Evolutionary conservation across 2,888 invertebrate species (phyloP).

Genomic region (Sipha maydis): DNA sequence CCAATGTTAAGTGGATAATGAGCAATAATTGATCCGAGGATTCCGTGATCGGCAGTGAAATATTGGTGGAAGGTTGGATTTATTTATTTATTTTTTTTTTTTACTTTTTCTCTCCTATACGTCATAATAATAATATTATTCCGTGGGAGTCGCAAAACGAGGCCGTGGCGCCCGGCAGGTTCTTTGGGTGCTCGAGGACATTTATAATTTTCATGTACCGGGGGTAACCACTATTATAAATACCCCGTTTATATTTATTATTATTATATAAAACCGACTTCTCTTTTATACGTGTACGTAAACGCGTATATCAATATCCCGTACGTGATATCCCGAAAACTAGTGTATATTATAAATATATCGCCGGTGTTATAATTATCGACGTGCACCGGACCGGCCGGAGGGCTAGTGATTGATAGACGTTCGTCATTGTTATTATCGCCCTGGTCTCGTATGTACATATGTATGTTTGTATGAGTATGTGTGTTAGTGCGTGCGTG

Average conservation of each 20-base stretch:
- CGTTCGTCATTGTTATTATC: conserved; percentile 61
- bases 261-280: conserved; percentile 37
- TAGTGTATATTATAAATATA: conserved; percentile 40
- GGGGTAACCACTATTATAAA: conserved; percentile 45
- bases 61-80: conserved; percentile 37
- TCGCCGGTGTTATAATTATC: conserved; percentile 59
- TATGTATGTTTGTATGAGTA: background rate
- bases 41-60: conserved; percentile 61
- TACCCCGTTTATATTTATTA: conserved; percentile 37
- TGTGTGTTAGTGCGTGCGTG: background rate
- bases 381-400: conserved; percentile 58
- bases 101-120: background rate
- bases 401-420: conserved; percentile 60
- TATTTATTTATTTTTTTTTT: background rate
- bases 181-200: conserved; percentile 46
- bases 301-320: background rate
- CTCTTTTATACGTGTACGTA: conserved; percentile 22
- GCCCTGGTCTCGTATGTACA: background rate
- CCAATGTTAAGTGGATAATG: conserved; percentile 60
- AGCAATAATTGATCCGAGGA: conserved; percentile 56
- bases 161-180: conserved; percentile 53
- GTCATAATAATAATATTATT: conserved; percentile 49
- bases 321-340: background rate
- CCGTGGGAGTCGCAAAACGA: conserved; percentile 59
- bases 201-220: conserved; percentile 55